A percentile compares a stretch with the other conserved stretches of the same genome.
phyloP scores from a whole-genome alignment of 2,113 vertebrate species.

The Cyanistes caeruleus region DNA sequence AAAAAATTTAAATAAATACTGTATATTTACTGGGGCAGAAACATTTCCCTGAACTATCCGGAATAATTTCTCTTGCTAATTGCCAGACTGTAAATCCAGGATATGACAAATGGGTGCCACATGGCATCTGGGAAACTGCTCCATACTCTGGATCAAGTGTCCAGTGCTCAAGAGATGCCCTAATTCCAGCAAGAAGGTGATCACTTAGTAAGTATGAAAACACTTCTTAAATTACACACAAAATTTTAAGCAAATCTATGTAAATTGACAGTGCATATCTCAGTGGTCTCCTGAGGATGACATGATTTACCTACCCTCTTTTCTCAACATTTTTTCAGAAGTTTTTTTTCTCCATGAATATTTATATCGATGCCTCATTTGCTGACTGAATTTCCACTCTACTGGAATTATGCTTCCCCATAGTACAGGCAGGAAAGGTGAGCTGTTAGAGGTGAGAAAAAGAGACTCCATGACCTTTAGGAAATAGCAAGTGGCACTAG shows the following conservation, averaged over 20 bases:
- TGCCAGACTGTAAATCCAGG: background rate
- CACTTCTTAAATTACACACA: conserved; percentile 4
- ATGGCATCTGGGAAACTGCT: background rate
- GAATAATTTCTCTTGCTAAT: background rate
- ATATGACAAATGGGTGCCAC: background rate
- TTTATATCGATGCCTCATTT: conserved; percentile 74
- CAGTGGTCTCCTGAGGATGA: background rate
- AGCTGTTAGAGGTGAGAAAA: conserved; percentile 74
- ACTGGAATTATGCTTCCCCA: conserved; percentile 76
- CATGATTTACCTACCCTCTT: conserved; percentile 59
- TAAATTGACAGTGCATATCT: conserved; percentile 46
- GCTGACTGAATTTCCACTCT: conserved; percentile 74
- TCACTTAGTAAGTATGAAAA: background rate
- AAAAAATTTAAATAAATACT: background rate
- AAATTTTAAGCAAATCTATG: conserved; percentile 49
- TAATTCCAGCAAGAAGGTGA: background rate
- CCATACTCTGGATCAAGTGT: background rate
- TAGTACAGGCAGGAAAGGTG: conserved; percentile 73
- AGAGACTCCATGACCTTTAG: conserved; percentile 78
- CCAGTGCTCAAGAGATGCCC: background rate
- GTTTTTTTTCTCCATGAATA: conserved; percentile 74
- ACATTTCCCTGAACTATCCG: background rate
- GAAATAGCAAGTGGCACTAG: conserved; percentile 71
- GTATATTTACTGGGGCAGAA: background rate
- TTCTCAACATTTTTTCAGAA: conserved; percentile 59